phyloP scores from a whole-genome alignment of 2,888 invertebrate species.

The Euphydryas editha region DNA sequence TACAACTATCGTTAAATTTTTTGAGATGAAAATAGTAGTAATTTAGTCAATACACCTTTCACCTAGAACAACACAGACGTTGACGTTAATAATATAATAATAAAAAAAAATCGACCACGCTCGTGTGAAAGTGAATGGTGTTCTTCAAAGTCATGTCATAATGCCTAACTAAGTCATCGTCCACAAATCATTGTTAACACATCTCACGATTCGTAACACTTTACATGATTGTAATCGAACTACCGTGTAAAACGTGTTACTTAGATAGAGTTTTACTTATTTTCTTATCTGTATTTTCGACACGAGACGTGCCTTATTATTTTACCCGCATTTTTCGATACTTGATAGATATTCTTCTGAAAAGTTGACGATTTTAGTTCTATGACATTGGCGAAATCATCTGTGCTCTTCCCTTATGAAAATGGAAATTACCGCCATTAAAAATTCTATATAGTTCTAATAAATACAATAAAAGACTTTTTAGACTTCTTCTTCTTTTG shows the following conservation, averaged over 20 bases:
- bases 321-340: too few relatives aligned
- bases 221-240: conserved; percentile 30
- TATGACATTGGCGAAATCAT: too few relatives aligned
- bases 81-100: neutral
- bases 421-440: too few relatives aligned
- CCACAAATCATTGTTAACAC: conserved; percentile 7
- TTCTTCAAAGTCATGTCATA: conserved; percentile 24
- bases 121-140: conserved; percentile 36
- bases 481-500: too few relatives aligned
- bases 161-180: neutral
- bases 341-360: too few relatives aligned
- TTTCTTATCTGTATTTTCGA: neutral
- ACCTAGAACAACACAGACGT: neutral
- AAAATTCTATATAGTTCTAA: too few relatives aligned
- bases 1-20: too few relatives aligned
- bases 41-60: too few relatives aligned
- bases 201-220: conserved; percentile 32
- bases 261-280: neutral
- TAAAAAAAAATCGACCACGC: neutral
- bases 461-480: too few relatives aligned
- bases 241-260: conserved; percentile 13
- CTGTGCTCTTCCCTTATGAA: too few relatives aligned
- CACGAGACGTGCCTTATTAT: neutral
- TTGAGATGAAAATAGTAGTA: too few relatives aligned
- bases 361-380: too few relatives aligned